Base-by-base conservation (phyloP, 2,888 invertebrate species). In the Amblyteles armatorius region DNA sequence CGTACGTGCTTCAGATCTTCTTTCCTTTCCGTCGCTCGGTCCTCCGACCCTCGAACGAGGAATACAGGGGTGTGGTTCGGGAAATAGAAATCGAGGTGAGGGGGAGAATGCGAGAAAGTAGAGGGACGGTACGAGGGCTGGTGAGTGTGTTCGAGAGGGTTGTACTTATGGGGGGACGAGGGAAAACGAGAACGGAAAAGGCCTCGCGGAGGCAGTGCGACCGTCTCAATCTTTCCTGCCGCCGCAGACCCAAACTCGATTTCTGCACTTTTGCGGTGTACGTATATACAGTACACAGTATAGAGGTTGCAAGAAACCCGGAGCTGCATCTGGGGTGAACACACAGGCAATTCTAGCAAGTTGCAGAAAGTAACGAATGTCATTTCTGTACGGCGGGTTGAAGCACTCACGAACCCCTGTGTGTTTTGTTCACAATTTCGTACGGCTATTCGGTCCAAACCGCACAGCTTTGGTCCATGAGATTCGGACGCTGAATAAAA, bases 1-100 rank as follows among this genome's bases (percentile, higher is more conserved):
- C 63, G 84, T 86, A 86, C 88, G 87, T 88, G 84, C 79, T 84
- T 52, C 16, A 73, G 81, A 86, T 86, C 77, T 82, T 63, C 83
- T 84, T 84, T 44, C 44, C 63, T 16, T 40, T 52, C 63, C 36
- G 6, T 40, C 44, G 44, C 11, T 36, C 72, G 73, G 73, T 67
- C 82, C 78, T 71, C 57, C 74, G 73, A 71, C 76, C 55, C 67
- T 79, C 79, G 55, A 77, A 82, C 79, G 84, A 71, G 76, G 85
- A 76, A 82, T 85, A 73, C 73, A 79, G 63, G 69, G 79, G 36
- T 76, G 79, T 55, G 55, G 73, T 57, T 67, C 26, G 60, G 60
- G 72, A 79, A 82, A 85, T 83, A 77, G 83, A 87, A 84, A 86
- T 84, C 77, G 87, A 71, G 55, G 57, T 48, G 55, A 50, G 57